Evolutionary conservation across 2,888 invertebrate species (phyloP).

Genomic region (Pyrrhosoma nymphula): DNA sequence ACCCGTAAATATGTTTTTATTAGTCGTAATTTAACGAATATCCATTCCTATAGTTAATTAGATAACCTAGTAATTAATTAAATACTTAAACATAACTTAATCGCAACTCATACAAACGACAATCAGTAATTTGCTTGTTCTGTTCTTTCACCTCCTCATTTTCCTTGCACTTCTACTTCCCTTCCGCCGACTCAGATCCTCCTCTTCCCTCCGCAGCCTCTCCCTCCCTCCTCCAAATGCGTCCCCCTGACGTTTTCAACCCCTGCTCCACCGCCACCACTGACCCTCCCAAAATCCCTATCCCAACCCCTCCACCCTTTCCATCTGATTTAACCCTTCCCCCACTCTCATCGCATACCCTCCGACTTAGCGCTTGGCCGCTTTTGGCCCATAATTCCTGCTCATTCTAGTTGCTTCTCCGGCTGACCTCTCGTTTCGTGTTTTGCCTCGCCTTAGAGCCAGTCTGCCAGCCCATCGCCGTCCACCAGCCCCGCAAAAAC

Average conservation of each 20-base stretch:
- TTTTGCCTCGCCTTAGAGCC: conserved; percentile 49
- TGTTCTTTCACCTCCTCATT: too few relatives aligned
- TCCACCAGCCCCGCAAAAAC: conserved; percentile 44
- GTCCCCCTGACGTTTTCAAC: neutral
- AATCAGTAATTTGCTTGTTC: neutral
- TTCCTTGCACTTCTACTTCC: neutral
- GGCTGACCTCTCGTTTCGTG: conserved; percentile 52
- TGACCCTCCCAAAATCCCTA: neutral
- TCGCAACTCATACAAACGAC: too few relatives aligned
- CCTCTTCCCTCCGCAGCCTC: neutral
- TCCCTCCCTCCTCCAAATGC: neutral
- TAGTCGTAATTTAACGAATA: too few relatives aligned
- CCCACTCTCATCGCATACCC: neutral
- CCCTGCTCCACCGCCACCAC: too few relatives aligned
- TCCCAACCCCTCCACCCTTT: neutral
- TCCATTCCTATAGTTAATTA: too few relatives aligned
- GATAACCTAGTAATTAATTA: too few relatives aligned
- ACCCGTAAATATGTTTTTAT: too few relatives aligned
- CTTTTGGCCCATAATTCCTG: conserved; percentile 59
- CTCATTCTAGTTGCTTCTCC: conserved; percentile 59
- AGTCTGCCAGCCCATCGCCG: conserved; percentile 36
- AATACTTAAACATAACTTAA: too few relatives aligned
- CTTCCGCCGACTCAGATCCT: neutral
- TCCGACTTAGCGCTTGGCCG: conserved; percentile 16
- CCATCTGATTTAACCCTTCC: neutral